Base-by-base conservation (phyloP, 2,888 invertebrate species). In the Aphodius granarius region DNA sequence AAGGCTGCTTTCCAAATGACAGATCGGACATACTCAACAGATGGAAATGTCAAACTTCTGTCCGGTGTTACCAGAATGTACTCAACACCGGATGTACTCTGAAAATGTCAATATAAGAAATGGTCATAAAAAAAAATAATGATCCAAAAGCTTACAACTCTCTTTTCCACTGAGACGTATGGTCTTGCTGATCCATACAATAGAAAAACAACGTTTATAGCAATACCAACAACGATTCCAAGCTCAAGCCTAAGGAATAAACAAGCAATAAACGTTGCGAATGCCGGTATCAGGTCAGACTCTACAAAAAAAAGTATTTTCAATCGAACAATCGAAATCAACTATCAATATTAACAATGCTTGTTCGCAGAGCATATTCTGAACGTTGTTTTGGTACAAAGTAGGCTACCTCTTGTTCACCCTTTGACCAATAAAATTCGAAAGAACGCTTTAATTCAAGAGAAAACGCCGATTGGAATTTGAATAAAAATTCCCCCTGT, bases 1-100 rank as follows among this genome's bases (percentile, higher is more conserved):
- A 89, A 87, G 17, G 91, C 93, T 16, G 92, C 93, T 88, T 95
- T 95, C 83, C 92, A 91, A 77, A 97, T 91, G 78, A 94, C 91
- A 68, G 88, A 86, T 74, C 91, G 87, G 2, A 92, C 90, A 81
- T 92, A 91, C 78, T 92, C 92, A 4, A 91, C 91, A 5, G 92
- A 91, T 16, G 92, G 92, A 83, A 92, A 92, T 1, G 89, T 89
- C 21, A 92, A 86, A 82, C 91, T 91, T 80, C 91, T 86, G 80
- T 91, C 91, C 0, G 92, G 92, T 2, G 90, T 91, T 66, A 91
- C 89, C 63, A 89, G 86, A 62, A 91, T 84, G 82, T 91, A 91
- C 76, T 91, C 90, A 79, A 86, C 87, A 19, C 90, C 90, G 76
- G 86, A 87, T 17, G 87, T 81, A 77, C 88, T 89, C 91, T 91